Evolutionary conservation across 1,140 invertebrate species (phyloP).

Genomic region (Macrosteles quadrilineatus): DNA sequence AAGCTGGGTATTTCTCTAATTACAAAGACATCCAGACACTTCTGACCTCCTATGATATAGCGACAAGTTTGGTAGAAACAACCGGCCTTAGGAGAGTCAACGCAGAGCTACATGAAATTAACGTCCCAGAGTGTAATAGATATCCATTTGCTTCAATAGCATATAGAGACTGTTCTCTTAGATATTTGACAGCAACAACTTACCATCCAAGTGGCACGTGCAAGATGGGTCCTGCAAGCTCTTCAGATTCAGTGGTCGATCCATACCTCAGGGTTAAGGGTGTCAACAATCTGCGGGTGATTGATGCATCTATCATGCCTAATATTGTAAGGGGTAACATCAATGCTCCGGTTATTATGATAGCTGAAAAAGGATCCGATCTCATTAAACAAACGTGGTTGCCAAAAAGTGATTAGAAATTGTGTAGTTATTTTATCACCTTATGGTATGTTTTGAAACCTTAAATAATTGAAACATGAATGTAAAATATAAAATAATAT

Average conservation of each 20-base stretch:
- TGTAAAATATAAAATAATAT: too few relatives aligned
- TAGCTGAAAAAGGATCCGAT: constrained; percentile 66
- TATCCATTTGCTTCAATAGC: not conserved
- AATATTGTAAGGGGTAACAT: constrained; percentile 66
- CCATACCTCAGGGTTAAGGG: constrained; percentile 61
- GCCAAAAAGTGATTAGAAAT: not conserved
- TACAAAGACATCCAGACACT: constrained; percentile 60
- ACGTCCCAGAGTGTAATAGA: not conserved
- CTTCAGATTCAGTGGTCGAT: constrained; percentile 60
- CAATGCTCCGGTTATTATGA: constrained; percentile 69
- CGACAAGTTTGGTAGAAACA: not conserved
- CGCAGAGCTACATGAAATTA: not conserved
- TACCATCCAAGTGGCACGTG: constrained; percentile 52
- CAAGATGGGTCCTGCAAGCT: constrained; percentile 47
- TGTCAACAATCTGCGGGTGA: constrained; percentile 59
- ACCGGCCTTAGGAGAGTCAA: not conserved
- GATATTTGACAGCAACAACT: constrained; percentile 42
- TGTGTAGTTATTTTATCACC: too few relatives aligned
- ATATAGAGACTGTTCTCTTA: constrained; percentile 45
- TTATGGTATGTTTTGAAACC: too few relatives aligned
- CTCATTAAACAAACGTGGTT: constrained; percentile 61
- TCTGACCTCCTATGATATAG: not conserved
- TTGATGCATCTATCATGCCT: constrained; percentile 75
- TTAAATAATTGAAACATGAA: too few relatives aligned
- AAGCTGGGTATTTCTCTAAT: constrained; percentile 75